Evolutionary conservation across 1,140 invertebrate species (phyloP), one percentile per base, ranked within the genome.

Genomic region (Pseudomyrmex pallidus): DNA sequence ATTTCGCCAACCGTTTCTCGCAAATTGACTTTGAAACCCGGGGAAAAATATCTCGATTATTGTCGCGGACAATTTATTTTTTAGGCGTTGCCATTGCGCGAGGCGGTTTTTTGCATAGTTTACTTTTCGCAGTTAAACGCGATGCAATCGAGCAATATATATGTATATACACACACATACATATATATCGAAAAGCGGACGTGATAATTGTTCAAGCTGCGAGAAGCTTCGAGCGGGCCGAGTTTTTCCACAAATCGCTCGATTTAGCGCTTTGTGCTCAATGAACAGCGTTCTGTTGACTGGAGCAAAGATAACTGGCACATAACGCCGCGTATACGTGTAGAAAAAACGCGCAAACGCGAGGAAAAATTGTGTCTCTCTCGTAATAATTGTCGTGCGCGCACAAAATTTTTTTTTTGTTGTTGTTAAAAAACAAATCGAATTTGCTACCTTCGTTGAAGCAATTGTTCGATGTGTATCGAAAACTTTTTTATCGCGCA

Each of bases 131-230:
- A 35, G 35, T 35, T 35, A 7, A 35, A 7, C 25, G 25, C 25
- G 25, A 25, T 35, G 35, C 35, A 35, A 5, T 7, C 5, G 0
- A 35, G 35, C 35, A 35, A 35, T 35, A 35, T 35, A 35, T 35
- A 35, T 35, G 5, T 35, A 7, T 5, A 35, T 5, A 35, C 35
- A 35, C 4, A 35, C 4, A 35, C 0, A 35, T 5, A 56, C 67
- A 20, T 15, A 35, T 35, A 48, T 78, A 25, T 25, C 64, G 64
- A 68, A 22, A 78, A 68, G 64, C 61, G 2, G 61, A 48, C 15
- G 54, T 25, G 66, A 80, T 72, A 80, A 80, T 80, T 70, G 9
- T 44, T 52, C 25, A 59, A 70, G 76, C 20, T 17, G n/a, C 15
- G 13, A 78, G 54, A 61, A 72, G 3, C 35, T 0, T 56, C 15